Evolutionary conservation across 1,140 invertebrate species (phyloP), one percentile per base, ranked within the genome.

Genomic region (Ceratina japonica): DNA sequence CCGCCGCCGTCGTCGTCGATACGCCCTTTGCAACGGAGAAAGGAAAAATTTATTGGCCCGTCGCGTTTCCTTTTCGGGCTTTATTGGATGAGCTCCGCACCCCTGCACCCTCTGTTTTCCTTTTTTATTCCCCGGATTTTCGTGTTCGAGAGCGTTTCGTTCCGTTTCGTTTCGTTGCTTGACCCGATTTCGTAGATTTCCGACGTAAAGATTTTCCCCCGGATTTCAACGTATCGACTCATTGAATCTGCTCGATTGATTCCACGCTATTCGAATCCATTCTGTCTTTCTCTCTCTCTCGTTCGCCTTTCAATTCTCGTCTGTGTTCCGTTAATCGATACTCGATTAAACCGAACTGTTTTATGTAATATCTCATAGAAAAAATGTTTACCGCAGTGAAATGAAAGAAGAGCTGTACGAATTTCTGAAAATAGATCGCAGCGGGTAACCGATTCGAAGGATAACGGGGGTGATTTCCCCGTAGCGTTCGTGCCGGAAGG

Each of bases 21-120:
- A 66, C 44, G 16, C 64, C 44, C 44, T 51, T 52, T 52, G 10
- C 22, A 52, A 52, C 65, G 12, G 4, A 20, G 62, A 16, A 22
- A 37, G 63, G 63, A 75, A 58, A 58, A 68, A 75, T 75, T 75
- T 68, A 75, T 68, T 44, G 73, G 24, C 8, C 12, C 52, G 20
- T 49, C 20, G 51, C 37, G 37, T 75, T 65, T 31, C 27, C 22
- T 44, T 68, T 58, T 52, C 59, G 18, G 13, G 51, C 31, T 75
- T 75, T 75, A 75, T 75, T 58, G 63, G 63, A 51, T 56, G 22
- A 24, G 31, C 20, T 58, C 22, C 27, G 44, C 52, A 37, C 27
- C 20, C 24, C 37, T 8, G 37, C 37, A 44, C 37, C 37, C 37
- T 7, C 37, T 44, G 13, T 56, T 37, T 27, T 68, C 16, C 44